Conservation (phyloP, 2,888 invertebrate genomes). For the Epistrophe grossulariae region DNA sequence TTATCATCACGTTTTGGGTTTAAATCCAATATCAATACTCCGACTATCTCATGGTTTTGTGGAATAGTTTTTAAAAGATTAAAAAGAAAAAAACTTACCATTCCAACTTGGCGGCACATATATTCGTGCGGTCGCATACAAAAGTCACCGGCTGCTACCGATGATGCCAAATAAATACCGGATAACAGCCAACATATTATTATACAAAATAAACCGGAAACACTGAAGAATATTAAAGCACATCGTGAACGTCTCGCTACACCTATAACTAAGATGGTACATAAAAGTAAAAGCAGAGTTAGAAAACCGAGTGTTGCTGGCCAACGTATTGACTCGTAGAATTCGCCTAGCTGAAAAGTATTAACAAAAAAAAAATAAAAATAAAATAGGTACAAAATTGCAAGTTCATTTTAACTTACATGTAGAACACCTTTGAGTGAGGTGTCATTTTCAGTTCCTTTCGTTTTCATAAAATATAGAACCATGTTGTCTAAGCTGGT, state of each 20-base stretch:
- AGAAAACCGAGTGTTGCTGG: constrained; percentile 84
- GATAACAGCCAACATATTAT: constrained; percentile 92
- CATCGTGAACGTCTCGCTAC: constrained; percentile 88
- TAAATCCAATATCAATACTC: background rate
- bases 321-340: constrained; percentile 84
- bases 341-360: constrained; percentile 81
- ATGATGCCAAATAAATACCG: constrained; percentile 92
- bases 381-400: background rate
- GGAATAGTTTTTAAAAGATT: background rate
- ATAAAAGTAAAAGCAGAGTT: constrained; percentile 82
- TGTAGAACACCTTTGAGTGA: constrained; percentile 82
- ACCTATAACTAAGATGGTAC: constrained; percentile 83
- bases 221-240: constrained; percentile 94
- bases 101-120: constrained; percentile 83
- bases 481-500: constrained; percentile 84
- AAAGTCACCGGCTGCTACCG: constrained; percentile 93
- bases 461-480: constrained; percentile 83
- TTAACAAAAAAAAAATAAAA: constrained; percentile 10
- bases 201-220: constrained; percentile 88
- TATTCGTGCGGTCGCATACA: constrained; percentile 91
- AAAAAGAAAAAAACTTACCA: constrained; percentile 79
- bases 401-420: constrained; percentile 78
- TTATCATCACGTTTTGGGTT: background rate
- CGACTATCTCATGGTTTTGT: background rate
- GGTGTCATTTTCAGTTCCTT: constrained; percentile 82